A percentile compares a stretch with the other conserved stretches of the same genome.
Conservation (phyloP, 2,888 invertebrate species). For the Argyresthia albistria region DNA sequence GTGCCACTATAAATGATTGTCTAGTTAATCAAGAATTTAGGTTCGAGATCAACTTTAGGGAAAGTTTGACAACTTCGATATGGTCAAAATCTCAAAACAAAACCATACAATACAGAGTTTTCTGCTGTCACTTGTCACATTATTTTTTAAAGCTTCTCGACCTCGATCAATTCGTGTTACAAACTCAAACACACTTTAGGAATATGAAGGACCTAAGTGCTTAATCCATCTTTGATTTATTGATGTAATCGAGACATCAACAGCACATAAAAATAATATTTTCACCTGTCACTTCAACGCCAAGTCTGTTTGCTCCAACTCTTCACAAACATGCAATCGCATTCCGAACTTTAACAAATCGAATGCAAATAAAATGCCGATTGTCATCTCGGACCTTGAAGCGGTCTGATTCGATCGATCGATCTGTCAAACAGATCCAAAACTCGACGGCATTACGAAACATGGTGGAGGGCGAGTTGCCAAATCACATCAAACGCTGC, state of each 20-base stretch:
- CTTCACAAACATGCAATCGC: neutral
- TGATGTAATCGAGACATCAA: no score
- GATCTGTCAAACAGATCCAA: slow-evolving; percentile 29
- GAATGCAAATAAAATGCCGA: slow-evolving; percentile 14
- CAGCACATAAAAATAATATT: neutral
- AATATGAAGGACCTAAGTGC: no score
- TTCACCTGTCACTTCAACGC: neutral
- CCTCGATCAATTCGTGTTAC: no score
- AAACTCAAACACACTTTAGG: no score
- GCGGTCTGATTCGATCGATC: slow-evolving; percentile 14
- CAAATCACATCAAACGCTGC: slow-evolving; percentile 9
- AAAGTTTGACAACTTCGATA: no score
- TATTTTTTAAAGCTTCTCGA: no score
- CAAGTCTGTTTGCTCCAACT: neutral
- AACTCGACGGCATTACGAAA: slow-evolving; percentile 37
- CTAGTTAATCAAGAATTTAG: neutral
- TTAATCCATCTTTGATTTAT: no score
- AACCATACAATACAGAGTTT: no score
- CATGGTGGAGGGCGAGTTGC: slow-evolving; percentile 13
- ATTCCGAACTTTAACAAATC: neutral
- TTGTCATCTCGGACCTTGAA: slow-evolving; percentile 38
- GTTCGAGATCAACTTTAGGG: no score
- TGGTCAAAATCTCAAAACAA: no score
- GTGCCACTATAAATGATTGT: no score
- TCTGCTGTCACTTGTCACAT: no score